Conservation (phyloP, 2,113 vertebrate genomes). For the Malurus cyaneus region DNA sequence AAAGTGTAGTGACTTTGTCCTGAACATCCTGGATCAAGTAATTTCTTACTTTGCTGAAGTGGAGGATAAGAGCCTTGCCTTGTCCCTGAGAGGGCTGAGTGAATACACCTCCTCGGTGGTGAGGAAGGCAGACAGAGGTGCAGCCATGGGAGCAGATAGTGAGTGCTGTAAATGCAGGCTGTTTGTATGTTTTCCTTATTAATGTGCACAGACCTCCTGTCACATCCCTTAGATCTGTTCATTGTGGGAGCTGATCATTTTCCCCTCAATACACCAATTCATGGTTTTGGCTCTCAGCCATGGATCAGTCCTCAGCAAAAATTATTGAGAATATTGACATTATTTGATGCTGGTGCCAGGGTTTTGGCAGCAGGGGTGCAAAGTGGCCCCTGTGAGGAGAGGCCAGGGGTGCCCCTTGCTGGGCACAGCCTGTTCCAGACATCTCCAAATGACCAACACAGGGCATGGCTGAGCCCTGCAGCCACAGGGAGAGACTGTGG, state of each 20-base stretch:
- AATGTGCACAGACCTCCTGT: neutral
- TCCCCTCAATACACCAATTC: neutral
- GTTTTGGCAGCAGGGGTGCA: neutral
- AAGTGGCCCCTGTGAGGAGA: neutral
- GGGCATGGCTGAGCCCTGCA: rapidly evolving
- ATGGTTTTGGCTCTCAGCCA: neutral
- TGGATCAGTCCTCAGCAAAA: neutral
- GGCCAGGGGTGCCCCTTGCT: rapidly evolving
- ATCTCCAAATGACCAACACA: rapidly evolving
- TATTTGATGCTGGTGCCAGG: neutral
- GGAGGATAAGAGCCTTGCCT: neutral
- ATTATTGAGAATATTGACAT: too few relatives aligned
- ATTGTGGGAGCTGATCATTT: neutral
- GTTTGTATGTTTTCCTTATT: neutral
- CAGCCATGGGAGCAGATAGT: neutral
- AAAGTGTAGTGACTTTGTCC: neutral
- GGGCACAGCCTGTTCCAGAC: rapidly evolving
- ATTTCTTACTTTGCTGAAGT: neutral
- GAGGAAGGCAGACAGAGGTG: neutral
- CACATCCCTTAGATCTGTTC: neutral
- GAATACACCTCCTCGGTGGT: neutral
- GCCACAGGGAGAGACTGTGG: neutral
- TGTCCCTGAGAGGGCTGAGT: neutral
- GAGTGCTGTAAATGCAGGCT: neutral
- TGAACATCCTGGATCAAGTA: neutral